Evolutionary conservation across 2,888 invertebrate species (phyloP), one percentile per base, ranked within the genome.

Genomic region (Rhabditoides inermis): DNA sequence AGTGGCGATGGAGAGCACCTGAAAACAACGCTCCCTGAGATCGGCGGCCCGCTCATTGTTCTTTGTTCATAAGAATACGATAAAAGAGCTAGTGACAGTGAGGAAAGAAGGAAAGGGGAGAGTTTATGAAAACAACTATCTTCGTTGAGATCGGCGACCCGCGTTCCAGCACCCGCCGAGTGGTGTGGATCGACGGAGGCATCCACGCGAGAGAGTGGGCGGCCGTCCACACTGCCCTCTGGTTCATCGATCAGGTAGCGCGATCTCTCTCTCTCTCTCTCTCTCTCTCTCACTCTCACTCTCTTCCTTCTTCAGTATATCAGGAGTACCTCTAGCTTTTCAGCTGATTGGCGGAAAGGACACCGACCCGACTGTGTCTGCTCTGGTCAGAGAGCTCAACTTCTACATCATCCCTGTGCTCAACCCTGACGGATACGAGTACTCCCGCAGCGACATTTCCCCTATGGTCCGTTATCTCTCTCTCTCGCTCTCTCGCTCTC

Each of bases 181-280:
- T 63, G 6, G 61, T 76, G 25, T 75, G 73, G 74, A 68, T 75
- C 37, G 75, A 75, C 54, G 75, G 68, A 22, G 75, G 75, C 6
- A 75, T 75, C 39, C 75, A 75, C 54, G 72, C 73, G 18, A 53
- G 69, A 45, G 72, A 75, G 51, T 75, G 74, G 75, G 73, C 74
- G 6, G 68, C 75, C 23, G 65, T 71, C 12, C 75, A 74, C 48
- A 75, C 74, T 1, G 69, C 69, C 1, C 55, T 73, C 4, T 76
- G 66, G 55, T 75, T 76, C 51, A 73, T 76, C 36, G 68, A 76
- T 39, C 62, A 74, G 58, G 73, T 69, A 15, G 30, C 53, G 12
- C 1, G 1, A 18, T 25, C 23, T 30, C 3, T 4, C 18, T 36
- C 20, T n/a, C 12, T 22, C n/a, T 10, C 10, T 3, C 10, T 26